Evolutionary conservation across 2,888 invertebrate species (phyloP), one percentile per base, ranked within the genome.

Genomic region (Microctonus brassicae): DNA sequence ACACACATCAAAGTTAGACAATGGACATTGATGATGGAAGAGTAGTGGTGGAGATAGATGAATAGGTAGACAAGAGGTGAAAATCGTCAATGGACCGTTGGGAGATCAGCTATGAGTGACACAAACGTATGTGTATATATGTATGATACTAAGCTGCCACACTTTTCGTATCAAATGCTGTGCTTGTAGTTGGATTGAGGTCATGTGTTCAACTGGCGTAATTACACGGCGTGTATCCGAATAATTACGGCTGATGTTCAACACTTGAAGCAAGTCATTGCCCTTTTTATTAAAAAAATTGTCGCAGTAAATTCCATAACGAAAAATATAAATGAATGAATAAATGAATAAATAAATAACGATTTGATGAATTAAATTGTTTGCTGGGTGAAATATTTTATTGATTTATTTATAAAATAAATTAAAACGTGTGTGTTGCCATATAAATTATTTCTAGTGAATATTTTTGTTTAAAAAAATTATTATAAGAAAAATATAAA

Each of bases 141-240:
- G 2, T n/a, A n/a, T n/a, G n/a, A n/a, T n/a, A n/a, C n/a, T n/a
- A 9, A 39, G 4, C 29, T 29, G 3, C 39, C n/a, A 47, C 17
- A 6, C 47, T 47, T 7, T 17, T 20, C 47, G 47, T 47, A 47
- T 47, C 47, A 47, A 47, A 47, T 20, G n/a, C 47, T n/a, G n/a
- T 7, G 47, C 47, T 20, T n/a, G 29, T 57, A 4, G 24, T 26
- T 13, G 5, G 26, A 57, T 57, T 57, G 26, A 57, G 57, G 62
- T 62, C 62, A 62, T 42, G 24, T 24, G 42, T 62, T 22, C 39
- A 62, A 42, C 62, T 39, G 29, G 9, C 39, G 42, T 42, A 62
- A 42, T 62, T 62, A 26, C 42, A 62, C 62, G 17, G 24, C 26
- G 42, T 42, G n/a, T 42, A 26, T 62, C 29, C 17, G 24, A 24